Percentiles rank a stretch among this genome's conserved stretches.
Evolutionary conservation across 1,140 invertebrate genomes (phyloP).

Genomic region (Diorhabda carinulata): DNA sequence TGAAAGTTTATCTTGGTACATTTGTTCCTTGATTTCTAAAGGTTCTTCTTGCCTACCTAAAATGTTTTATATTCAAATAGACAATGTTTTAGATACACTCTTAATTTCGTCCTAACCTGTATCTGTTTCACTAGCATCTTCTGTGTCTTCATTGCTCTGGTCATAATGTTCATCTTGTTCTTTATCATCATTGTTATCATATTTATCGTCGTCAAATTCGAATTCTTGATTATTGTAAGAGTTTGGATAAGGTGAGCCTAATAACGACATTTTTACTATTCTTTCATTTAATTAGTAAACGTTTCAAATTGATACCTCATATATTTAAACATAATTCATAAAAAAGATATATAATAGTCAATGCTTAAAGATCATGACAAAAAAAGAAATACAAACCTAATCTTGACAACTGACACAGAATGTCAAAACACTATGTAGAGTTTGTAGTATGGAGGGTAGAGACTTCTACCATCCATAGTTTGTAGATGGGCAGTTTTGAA

Average conservation of each 20-base stretch:
- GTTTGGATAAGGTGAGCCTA: conserved; percentile 37
- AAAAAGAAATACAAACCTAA: too few relatives aligned
- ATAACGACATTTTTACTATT: conserved; percentile 29
- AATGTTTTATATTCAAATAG: background rate
- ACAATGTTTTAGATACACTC: conserved; percentile 26
- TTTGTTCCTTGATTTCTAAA: conserved; percentile 88
- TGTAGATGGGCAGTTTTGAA: too few relatives aligned
- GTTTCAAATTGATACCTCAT: too few relatives aligned
- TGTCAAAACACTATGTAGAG: too few relatives aligned
- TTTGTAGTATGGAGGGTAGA: too few relatives aligned
- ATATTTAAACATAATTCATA: too few relatives aligned
- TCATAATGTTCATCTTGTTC: conserved; percentile 32
- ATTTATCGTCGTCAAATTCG: conserved; percentile 38
- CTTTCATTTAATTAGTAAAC: background rate
- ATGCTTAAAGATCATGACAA: too few relatives aligned
- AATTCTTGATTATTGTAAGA: conserved; percentile 37
- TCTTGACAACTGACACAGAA: too few relatives aligned
- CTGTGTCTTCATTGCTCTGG: conserved; percentile 61
- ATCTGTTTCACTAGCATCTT: conserved; percentile 87
- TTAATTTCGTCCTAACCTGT: conserved; percentile 51
- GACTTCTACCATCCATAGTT: too few relatives aligned
- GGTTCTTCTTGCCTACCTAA: conserved; percentile 72
- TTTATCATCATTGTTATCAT: conserved; percentile 35
- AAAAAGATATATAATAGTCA: too few relatives aligned
- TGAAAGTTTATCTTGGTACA: conserved; percentile 90